Percentiles rank a stretch among this genome's conserved stretches.
Conservation (phyloP, 1,140 invertebrate genomes). For the Panagrolaimus sp. region DNA sequence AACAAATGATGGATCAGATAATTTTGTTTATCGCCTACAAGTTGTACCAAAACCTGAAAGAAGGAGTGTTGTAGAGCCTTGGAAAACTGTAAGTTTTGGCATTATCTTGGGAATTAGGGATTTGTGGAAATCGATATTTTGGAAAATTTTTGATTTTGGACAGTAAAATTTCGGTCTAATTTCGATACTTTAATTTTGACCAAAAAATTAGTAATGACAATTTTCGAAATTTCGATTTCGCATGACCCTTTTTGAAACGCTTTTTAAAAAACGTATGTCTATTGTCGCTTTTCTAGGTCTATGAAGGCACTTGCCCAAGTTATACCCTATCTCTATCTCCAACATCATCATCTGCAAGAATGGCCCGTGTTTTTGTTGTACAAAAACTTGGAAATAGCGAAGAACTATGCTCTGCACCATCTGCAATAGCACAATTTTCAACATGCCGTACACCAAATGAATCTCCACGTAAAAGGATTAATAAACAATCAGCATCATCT, state of each 20-base stretch:
- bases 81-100: constrained; percentile 36
- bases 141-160: too few species aligned
- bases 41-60: constrained; percentile 32
- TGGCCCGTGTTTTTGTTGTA: constrained; percentile 47
- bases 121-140: too few species aligned
- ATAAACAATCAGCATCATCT: not conserved
- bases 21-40: constrained; percentile 41
- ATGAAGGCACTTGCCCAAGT: constrained; percentile 41
- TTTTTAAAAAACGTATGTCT: too few species aligned
- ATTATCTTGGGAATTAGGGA: too few species aligned
- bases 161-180: too few species aligned
- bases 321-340: constrained; percentile 39
- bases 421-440: constrained; percentile 45
- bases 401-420: constrained; percentile 39
- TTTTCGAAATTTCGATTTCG: too few species aligned
- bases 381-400: constrained; percentile 33
- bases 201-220: too few species aligned
- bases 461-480: constrained; percentile 36
- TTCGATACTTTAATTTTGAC: too few species aligned
- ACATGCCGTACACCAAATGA: constrained; percentile 24
- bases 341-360: constrained; percentile 25
- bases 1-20: not conserved
- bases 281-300: constrained; percentile 11
- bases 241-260: too few species aligned
- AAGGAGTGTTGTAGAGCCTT: constrained; percentile 37